Base-by-base conservation (phyloP, 2,888 invertebrate species). In the Chloromyia formosa region DNA sequence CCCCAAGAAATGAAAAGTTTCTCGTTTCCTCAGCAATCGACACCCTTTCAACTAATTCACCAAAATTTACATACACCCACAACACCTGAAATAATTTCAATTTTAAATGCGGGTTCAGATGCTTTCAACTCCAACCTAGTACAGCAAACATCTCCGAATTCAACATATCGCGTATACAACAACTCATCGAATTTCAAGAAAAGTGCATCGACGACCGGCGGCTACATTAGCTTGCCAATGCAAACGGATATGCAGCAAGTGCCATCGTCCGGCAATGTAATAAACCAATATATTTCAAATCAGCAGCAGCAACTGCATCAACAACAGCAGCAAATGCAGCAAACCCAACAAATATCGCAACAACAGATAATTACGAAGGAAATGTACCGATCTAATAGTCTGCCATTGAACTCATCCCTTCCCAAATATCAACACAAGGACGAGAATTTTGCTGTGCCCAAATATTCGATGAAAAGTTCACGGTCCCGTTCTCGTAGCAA, bases 311-410 rank as follows among this genome's bases (percentile, higher is more conserved):
- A 82, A 22, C 7, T 35, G 7, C 78, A 77, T 9, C 75, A 75
- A 35, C 42, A 56, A 35, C 77, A 76, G 22, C 49, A 69, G 7
- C 49, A 49, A n/a, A 12, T n/a, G 18, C 77, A 77, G 22, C 79
- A 78, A n/a, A 78, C 76, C 18, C 77, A 74, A 18, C 76, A 75
- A 56, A 77, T 76, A 75, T 66, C 74, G 53, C 10, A 76, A 54
- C 78, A 78, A 53, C 76, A 77, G 62, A 45, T 78, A 60, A 75
- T 77, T 10, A 58, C 83, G 66, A 84, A 84, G 75, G 90, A 90
- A 79, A 89, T 88, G 83, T 89, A 86, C 81, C 87, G 90, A 54
- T 90, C 90, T 77, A 89, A 89, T 82, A 90, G 90, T 80, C 80
- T 90, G 80, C 90, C 90, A 16, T 82, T 90, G 35, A 89, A 89